These are phyloP conservation scores for Marisa cornuarietis DNA, from an alignment of 1,140 invertebrate genomes.

Conservation along the genomic window DNA sequence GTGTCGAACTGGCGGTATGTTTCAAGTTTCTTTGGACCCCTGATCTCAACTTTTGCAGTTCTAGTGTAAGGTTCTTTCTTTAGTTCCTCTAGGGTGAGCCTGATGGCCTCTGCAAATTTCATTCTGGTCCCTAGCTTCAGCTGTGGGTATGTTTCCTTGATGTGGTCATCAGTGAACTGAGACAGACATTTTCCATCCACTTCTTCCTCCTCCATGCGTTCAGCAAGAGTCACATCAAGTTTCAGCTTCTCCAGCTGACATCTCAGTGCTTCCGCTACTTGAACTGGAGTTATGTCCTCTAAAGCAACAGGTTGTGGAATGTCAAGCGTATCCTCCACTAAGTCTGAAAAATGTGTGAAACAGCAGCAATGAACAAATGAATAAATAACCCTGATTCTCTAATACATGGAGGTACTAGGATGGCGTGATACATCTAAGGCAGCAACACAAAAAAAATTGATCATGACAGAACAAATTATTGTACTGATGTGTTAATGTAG, in stretches of 20 bases:
- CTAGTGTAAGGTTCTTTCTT: not conserved
- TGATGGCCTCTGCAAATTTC: conserved; percentile 4
- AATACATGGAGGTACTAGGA: not conserved
- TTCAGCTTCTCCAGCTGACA: conserved; percentile 4
- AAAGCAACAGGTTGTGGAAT: not conserved
- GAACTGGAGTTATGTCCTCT: not conserved
- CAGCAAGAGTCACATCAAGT: conserved; percentile 4
- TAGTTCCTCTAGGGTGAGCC: not conserved
- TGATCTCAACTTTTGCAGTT: not conserved
- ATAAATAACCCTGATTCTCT: not conserved
- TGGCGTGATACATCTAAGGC: not conserved
- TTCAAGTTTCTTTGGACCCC: conserved; percentile 9
- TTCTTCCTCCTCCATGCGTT: conserved; percentile 14
- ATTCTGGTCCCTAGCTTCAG: conserved; percentile 16
- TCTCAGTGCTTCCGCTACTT: not conserved
- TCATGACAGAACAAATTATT: not conserved
- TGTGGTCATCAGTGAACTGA: conserved; percentile 9
- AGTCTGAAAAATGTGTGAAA: not conserved
- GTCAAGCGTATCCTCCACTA: not conserved
- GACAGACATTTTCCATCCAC: conserved; percentile 12
- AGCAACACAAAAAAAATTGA: not conserved
- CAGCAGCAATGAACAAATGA: not conserved
- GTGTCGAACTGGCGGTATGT: conserved; percentile 8
- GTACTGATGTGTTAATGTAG: not conserved
- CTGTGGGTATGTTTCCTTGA: conserved; percentile 4